Percentiles rank a stretch among this genome's conserved stretches.
These are phyloP conservation scores for Danio kyathit DNA, from an alignment of 2,797 vertebrate species.

Conservation along the genomic window DNA sequence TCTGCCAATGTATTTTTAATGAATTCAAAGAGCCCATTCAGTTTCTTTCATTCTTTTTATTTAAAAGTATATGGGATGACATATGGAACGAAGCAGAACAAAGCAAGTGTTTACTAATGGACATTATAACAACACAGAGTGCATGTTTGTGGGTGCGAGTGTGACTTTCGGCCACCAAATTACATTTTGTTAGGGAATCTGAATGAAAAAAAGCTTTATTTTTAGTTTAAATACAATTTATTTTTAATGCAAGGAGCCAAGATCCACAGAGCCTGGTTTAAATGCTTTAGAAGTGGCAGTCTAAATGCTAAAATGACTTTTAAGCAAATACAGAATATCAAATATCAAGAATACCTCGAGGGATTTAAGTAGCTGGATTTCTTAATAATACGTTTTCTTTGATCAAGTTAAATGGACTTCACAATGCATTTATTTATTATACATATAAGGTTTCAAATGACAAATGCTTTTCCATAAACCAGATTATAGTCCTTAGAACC, in stretches of 20 bases:
- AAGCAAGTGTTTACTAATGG: neutral
- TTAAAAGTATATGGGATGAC: neutral
- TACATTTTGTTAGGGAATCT: neutral
- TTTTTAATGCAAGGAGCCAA: neutral
- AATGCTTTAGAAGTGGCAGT: neutral
- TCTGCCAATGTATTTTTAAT: slow-evolving; percentile 29
- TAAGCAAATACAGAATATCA: neutral
- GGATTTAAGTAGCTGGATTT: neutral
- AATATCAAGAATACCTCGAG: neutral
- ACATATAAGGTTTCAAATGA: neutral
- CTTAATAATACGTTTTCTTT: neutral
- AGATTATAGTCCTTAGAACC: neutral
- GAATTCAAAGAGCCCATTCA: slow-evolving; percentile 17
- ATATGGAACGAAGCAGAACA: neutral
- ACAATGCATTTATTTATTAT: neutral
- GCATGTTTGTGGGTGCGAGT: neutral
- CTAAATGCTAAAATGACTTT: neutral
- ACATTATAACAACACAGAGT: neutral
- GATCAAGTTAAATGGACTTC: neutral
- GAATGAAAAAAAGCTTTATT: neutral
- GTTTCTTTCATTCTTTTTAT: neutral
- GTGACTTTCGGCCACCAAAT: neutral
- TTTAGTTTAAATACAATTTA: neutral
- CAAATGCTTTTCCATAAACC: neutral
- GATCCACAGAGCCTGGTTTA: neutral